Evolutionary conservation across 2,113 vertebrate species (phyloP).

Genomic region (Stigmatopora argus): DNA sequence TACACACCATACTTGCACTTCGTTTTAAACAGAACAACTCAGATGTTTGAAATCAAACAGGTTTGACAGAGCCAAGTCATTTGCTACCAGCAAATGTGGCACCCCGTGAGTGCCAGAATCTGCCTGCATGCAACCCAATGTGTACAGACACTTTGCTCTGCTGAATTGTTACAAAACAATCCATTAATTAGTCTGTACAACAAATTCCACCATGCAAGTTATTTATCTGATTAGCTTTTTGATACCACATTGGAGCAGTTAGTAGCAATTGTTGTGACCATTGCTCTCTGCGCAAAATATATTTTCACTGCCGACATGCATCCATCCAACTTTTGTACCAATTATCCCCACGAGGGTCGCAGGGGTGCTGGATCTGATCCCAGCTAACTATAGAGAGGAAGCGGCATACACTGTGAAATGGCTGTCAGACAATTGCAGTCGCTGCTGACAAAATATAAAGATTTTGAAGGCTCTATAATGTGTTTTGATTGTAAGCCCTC

Average conservation of each 20-base stretch:
- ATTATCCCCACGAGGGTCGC: too few relatives aligned
- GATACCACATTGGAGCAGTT: constrained; percentile 1
- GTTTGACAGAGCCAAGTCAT: neutral
- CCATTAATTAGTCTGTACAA: neutral
- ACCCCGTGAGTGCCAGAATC: neutral
- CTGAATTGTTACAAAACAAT: neutral
- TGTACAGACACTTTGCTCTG: neutral
- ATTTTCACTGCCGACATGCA: neutral
- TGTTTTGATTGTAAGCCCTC: neutral
- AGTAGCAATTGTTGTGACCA: neutral
- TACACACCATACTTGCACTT: neutral
- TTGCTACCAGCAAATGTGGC: constrained; percentile 1
- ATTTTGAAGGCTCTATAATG: neutral
- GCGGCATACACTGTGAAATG: too few relatives aligned
- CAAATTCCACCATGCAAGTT: neutral
- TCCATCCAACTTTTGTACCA: neutral
- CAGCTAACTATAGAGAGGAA: too few relatives aligned
- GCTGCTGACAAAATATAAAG: neutral
- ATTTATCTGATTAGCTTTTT: constrained; percentile 1
- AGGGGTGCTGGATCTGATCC: too few relatives aligned
- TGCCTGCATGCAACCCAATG: neutral
- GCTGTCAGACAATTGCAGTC: too few relatives aligned
- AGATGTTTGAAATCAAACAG: neutral
- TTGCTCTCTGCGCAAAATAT: neutral
- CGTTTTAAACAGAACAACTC: neutral